These are phyloP conservation scores for Epizoanthus stellaris DNA, from an alignment of 92 coral and sea anemone species.

Conservation along the genomic window DNA sequence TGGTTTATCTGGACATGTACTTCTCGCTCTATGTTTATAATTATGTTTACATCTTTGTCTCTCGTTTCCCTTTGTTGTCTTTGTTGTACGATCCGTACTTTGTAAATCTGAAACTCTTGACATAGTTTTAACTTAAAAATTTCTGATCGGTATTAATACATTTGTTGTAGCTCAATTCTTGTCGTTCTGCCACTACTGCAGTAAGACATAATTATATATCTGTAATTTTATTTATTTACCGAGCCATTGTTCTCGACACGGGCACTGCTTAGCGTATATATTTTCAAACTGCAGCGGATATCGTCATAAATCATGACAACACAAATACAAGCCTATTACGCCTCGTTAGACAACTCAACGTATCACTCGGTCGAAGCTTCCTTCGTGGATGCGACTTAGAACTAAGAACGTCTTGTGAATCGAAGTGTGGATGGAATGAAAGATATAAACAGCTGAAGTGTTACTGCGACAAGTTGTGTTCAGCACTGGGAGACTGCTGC, in stretches of 20 bases:
- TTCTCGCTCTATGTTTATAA: no score
- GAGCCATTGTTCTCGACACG: neutral
- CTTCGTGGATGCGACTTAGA: neutral
- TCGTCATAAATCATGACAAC: neutral
- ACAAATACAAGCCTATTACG: neutral
- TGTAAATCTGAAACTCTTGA: no score
- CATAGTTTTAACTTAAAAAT: no score
- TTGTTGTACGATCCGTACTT: no score
- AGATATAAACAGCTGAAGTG: conserved; percentile 8
- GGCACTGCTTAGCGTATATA: neutral
- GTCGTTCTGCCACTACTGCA: no score
- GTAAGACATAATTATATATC: no score
- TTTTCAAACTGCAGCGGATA: conserved; percentile 2
- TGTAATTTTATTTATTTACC: neutral
- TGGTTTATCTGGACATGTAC: no score
- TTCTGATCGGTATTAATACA: no score
- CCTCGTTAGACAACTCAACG: conserved; percentile 10
- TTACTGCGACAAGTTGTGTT: conserved; percentile 4
- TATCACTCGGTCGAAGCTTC: neutral
- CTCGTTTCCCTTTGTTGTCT: no score
- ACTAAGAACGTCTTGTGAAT: neutral
- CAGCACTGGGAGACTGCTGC: conserved; percentile 10
- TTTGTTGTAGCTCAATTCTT: no score
- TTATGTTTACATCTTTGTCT: no score
- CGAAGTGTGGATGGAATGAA: neutral